Conservation (phyloP, 1,140 invertebrate species). For the Forficula auricularia region DNA sequence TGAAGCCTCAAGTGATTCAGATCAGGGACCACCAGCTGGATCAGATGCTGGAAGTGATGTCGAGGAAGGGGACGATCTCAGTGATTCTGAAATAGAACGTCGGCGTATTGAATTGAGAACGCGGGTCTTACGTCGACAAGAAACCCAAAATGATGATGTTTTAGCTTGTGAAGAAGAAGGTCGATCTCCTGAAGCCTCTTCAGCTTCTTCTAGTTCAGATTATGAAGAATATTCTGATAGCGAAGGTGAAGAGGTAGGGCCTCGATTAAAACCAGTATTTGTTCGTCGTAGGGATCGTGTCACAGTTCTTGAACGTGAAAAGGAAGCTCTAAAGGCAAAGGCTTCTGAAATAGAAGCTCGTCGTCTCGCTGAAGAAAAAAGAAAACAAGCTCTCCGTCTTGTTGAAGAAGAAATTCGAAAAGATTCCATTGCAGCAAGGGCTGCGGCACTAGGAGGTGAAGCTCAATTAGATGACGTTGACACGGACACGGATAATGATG, state of each 20-base stretch:
- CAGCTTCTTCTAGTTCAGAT: slow-evolving; percentile 54
- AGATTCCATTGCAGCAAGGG: slow-evolving; percentile 34
- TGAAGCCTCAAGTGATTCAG: slow-evolving; percentile 19
- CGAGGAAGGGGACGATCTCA: slow-evolving; percentile 46
- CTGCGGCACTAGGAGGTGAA: slow-evolving; percentile 36
- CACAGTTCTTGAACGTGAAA: slow-evolving; percentile 87
- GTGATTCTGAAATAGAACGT: slow-evolving; percentile 67
- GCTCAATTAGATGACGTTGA: slow-evolving; percentile 69
- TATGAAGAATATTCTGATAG: slow-evolving; percentile 70
- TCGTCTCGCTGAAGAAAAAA: slow-evolving; percentile 61
- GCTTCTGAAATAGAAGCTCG: slow-evolving; percentile 62
- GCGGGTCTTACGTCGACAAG: slow-evolving; percentile 47
- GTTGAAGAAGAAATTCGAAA: slow-evolving; percentile 78
- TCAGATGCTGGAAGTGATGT: slow-evolving; percentile 43
- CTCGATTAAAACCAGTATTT: slow-evolving; percentile 91
- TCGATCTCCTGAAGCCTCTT: slow-evolving; percentile 40
- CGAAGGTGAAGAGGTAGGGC: slow-evolving; percentile 51
- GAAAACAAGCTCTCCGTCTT: slow-evolving; percentile 51
- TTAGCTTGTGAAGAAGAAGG: slow-evolving; percentile 52
- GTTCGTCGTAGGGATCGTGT: slow-evolving; percentile 86
- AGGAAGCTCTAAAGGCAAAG: slow-evolving; percentile 67
- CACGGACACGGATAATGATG: slow-evolving; percentile 96
- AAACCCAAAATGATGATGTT: slow-evolving; percentile 31
- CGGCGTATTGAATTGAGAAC: slow-evolving; percentile 50
- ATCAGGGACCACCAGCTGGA: slow-evolving; percentile 25